Evolutionary conservation across 2,113 vertebrate species (phyloP).

Genomic region (Lepus europaeus): DNA sequence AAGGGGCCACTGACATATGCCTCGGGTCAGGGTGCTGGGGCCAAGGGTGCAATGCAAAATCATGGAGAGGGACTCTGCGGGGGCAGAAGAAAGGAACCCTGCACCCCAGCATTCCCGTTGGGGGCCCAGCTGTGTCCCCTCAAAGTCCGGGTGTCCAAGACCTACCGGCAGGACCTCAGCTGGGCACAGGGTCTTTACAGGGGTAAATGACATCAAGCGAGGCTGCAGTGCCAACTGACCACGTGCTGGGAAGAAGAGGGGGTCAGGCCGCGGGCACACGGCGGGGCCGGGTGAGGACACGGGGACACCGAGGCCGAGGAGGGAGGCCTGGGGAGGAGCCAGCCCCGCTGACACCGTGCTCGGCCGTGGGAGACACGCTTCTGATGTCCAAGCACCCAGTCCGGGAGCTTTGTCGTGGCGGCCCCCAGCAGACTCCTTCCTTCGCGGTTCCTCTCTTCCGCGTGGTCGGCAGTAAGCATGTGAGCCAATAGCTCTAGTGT

Average conservation of each 20-base stretch:
- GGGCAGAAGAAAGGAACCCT: neutral
- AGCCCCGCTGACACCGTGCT: too few relatives aligned
- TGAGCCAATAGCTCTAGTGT: neutral
- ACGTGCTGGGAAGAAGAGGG: neutral
- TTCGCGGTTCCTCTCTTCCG: too few relatives aligned
- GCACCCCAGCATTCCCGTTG: neutral
- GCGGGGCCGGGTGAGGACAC: too few relatives aligned
- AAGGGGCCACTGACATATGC: neutral
- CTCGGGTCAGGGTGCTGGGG: neutral
- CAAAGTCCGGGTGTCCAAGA: fast-evolving
- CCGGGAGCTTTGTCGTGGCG: too few relatives aligned
- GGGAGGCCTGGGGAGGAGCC: too few relatives aligned
- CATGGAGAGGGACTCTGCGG: fast-evolving
- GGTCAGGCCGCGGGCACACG: neutral
- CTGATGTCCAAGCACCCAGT: too few relatives aligned
- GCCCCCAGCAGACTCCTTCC: too few relatives aligned
- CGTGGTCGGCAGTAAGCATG: neutral
- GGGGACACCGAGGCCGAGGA: too few relatives aligned
- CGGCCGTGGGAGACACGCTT: too few relatives aligned
- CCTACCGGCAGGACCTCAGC: neutral
- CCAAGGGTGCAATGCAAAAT: neutral
- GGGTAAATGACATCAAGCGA: neutral
- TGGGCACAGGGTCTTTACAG: neutral
- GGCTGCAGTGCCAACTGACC: too few relatives aligned
- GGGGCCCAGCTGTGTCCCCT: fast-evolving